phyloP scores from a whole-genome alignment of 2,888 invertebrate genomes.

The Aspidiotus destructor region DNA sequence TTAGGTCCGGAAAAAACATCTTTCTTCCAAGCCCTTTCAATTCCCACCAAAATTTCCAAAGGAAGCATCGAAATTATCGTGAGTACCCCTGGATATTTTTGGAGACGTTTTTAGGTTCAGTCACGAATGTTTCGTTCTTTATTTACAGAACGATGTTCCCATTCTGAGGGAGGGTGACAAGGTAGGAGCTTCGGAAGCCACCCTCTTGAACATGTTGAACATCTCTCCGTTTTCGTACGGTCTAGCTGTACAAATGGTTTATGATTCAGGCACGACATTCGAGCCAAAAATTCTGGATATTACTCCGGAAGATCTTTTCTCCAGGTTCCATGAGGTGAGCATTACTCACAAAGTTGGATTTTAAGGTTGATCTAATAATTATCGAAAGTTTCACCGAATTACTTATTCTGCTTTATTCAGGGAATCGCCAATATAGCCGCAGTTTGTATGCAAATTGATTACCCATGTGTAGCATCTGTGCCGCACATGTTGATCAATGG shows the following conservation, averaged over 20 bases:
- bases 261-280: constrained; percentile 96
- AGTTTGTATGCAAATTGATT: constrained; percentile 83
- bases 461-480: constrained; percentile 92
- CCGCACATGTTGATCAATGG: constrained; percentile 97
- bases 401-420: constrained; percentile 38
- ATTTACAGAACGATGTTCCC: constrained; percentile 65
- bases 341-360: too few species aligned
- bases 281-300: constrained; percentile 95
- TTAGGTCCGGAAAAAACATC: constrained; percentile 99
- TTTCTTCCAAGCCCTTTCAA: constrained; percentile 99
- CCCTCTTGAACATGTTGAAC: constrained; percentile 98
- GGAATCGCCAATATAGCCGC: constrained; percentile 92
- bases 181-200: constrained; percentile 97
- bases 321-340: constrained; percentile 65
- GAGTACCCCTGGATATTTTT: constrained; percentile 69
- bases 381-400: too few species aligned
- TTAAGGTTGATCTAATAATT: too few species aligned
- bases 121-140: neutral
- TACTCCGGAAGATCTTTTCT: constrained; percentile 87
- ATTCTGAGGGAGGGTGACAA: constrained; percentile 90
- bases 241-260: constrained; percentile 89
- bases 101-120: constrained; percentile 83
- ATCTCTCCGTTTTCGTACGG: constrained; percentile 99
- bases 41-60: constrained; percentile 98
- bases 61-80: constrained; percentile 99